Conservation (phyloP, 2,888 invertebrate species). For the Hydroisotoma schaefferi region DNA sequence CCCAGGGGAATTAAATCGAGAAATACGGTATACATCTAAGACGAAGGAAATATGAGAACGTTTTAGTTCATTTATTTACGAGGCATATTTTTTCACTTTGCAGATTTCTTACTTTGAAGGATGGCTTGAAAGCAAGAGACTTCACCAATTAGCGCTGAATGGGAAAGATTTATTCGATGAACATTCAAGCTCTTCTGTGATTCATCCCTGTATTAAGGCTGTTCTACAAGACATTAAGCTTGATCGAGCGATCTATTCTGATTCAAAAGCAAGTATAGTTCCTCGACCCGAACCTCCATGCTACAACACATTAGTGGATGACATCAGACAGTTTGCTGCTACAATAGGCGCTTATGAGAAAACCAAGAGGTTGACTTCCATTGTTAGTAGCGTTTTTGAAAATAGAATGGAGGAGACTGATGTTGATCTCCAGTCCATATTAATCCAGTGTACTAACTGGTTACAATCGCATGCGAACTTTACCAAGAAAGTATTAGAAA, state of each 20-base stretch:
- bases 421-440: slow-evolving; percentile 24
- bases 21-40: too few species aligned
- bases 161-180: slow-evolving; percentile 28
- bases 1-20: too few species aligned
- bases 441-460: slow-evolving; percentile 40
- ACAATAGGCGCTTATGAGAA: slow-evolving; percentile 49
- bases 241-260: slow-evolving; percentile 8
- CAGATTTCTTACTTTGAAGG: slow-evolving; percentile 41
- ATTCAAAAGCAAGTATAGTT: slow-evolving; percentile 40
- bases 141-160: slow-evolving; percentile 28
- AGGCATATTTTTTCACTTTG: neutral
- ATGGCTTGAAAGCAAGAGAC: slow-evolving; percentile 36
- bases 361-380: slow-evolving; percentile 24
- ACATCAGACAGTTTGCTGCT: slow-evolving; percentile 56
- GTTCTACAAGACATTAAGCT: slow-evolving; percentile 17
- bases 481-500: slow-evolving; percentile 34
- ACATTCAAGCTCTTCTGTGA: slow-evolving; percentile 19
- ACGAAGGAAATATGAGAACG: too few species aligned
- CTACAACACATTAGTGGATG: slow-evolving; percentile 51
- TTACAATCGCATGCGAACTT: slow-evolving; percentile 42
- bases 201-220: slow-evolving; percentile 29
- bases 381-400: slow-evolving; percentile 14
- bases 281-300: slow-evolving; percentile 47
- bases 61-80: neutral
- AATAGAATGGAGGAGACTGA: slow-evolving; percentile 5